Evolutionary conservation across 2,888 invertebrate genomes (phyloP).

Genomic region (Spisula solida): DNA sequence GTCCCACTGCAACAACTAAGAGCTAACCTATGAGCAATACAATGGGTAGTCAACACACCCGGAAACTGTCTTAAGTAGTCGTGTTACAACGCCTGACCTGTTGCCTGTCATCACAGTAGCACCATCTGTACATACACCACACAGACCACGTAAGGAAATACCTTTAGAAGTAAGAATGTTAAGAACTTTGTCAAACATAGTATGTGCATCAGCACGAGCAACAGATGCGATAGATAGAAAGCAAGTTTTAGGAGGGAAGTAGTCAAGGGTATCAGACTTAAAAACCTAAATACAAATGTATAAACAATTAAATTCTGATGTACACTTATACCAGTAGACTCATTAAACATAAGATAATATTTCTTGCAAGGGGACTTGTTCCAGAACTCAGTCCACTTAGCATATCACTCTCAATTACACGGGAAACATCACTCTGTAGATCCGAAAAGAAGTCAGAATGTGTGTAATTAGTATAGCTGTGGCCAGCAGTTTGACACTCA

Average conservation of each 20-base stretch:
- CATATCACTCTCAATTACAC: too few species aligned
- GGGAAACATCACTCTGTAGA: too few species aligned
- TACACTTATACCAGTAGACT: conserved; percentile 46
- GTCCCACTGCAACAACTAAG: conserved; percentile 60
- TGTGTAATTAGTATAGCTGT: too few species aligned
- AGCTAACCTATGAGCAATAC: conserved; percentile 67
- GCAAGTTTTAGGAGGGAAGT: conserved; percentile 18
- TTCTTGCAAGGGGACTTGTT: too few species aligned
- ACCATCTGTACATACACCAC: conserved; percentile 55
- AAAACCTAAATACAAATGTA: conserved; percentile 36
- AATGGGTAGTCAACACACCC: conserved; percentile 64
- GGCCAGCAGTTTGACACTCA: too few species aligned
- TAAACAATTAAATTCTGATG: conserved; percentile 57
- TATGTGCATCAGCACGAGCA: conserved; percentile 25
- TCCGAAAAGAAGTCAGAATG: too few species aligned
- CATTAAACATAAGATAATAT: conserved; percentile 42
- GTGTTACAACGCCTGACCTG: conserved; percentile 61
- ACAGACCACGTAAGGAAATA: background rate
- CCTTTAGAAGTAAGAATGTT: background rate
- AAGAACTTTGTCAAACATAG: background rate
- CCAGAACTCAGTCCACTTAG: too few species aligned
- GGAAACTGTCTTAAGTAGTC: conserved; percentile 49
- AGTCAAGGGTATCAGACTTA: conserved; percentile 29
- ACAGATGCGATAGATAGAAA: background rate
- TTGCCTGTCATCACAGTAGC: conserved; percentile 62